Base-by-base conservation (phyloP, 2,888 invertebrate species). In the Phlogophora meticulosa region DNA sequence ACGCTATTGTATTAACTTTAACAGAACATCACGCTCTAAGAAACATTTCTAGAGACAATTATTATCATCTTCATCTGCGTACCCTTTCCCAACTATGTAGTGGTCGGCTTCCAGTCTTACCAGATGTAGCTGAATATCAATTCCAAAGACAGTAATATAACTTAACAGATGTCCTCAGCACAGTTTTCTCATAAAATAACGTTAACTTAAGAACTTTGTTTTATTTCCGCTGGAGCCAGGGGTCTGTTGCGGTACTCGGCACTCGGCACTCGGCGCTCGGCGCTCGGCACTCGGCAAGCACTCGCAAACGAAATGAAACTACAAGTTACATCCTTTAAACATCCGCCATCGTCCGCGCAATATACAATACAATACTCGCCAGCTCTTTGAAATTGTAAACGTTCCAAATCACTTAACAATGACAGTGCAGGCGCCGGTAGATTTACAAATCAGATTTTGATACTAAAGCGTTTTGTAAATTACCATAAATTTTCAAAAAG, bases 311-410 rank as follows among this genome's bases (percentile, higher is more conserved):
- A 32, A 53, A 42, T 66, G 46, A 53, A 32, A 34, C 28, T 34
- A 42, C 45, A 5, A 24, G 11, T 9, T 42, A 36, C 10, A 28
- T 22, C 9, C 22, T 43, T 43, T 36, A 66, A 63, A 3, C 40
- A 15, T 2, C 11, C 40, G 11, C 17, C 28, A 2, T 28, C 22
- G 7, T n/a, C 40, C 10, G 4, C 24, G n/a, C 46, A 24, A 22
- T 46, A 22, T n/a, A 52, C 7, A 66, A 36, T 63, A 51, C 43
- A 72, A 63, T 55, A 67, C 38, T 48, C 17, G 17, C 42, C 65
- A 48, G 22, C 1, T 20, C 70, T 24, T 42, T 10, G 9, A 38
- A 34, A 10, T 32, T 48, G 28, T 22, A 13, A 38, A 32, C 38
- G 9, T 24, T 48, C 1, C 40, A 59, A n/a, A 42, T 48, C 2